Conservation (phyloP, 2,113 vertebrate genomes). For the Jacana jacana region DNA sequence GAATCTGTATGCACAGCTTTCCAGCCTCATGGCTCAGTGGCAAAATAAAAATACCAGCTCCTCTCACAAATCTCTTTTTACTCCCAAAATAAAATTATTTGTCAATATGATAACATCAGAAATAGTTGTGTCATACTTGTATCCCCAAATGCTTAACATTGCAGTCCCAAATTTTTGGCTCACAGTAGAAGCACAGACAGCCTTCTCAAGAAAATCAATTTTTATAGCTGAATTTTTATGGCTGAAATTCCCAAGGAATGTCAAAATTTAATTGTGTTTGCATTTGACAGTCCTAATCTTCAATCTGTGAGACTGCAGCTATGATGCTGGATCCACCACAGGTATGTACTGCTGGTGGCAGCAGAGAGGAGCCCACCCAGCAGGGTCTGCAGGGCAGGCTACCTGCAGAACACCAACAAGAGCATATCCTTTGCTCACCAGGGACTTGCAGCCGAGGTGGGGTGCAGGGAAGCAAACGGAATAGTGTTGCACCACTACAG, state of each 20-base stretch:
- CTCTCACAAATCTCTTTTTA: neutral
- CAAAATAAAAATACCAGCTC: neutral
- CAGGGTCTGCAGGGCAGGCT: neutral
- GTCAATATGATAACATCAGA: neutral
- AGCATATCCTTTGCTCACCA: neutral
- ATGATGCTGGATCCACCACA: fast-evolving
- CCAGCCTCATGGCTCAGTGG: neutral
- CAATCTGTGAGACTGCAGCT: fast-evolving
- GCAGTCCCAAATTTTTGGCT: neutral
- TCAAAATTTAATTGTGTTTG: neutral
- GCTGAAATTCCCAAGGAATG: neutral
- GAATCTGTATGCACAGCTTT: neutral
- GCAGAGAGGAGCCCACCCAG: neutral
- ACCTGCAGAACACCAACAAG: neutral
- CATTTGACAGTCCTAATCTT: neutral
- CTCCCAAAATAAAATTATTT: neutral
- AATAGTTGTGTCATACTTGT: neutral
- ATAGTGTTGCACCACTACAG: fast-evolving
- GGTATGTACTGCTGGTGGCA: neutral
- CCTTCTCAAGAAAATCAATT: neutral
- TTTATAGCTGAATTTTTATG: neutral
- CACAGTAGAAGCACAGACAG: neutral
- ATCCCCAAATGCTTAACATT: neutral
- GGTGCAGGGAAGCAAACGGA: neutral
- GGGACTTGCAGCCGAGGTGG: neutral